Base-by-base conservation (phyloP, 2,888 invertebrate genomes). In the Cephus pygmeus region DNA sequence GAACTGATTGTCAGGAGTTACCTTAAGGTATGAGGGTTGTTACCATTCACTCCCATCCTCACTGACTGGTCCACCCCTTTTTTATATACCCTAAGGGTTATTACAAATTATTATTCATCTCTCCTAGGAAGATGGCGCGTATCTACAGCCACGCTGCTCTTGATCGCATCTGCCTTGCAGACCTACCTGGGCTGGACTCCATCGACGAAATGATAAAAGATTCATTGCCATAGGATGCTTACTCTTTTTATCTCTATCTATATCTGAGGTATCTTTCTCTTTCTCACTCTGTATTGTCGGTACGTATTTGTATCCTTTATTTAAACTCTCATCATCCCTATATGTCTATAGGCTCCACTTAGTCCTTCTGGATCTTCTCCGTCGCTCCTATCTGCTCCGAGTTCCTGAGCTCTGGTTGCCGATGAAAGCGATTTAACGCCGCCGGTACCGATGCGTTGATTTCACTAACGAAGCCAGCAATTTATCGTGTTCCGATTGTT, bases 401-500 rank as follows among this genome's bases (percentile, higher is more conserved):
- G 40, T 15, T 40, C 56, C 23, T 34, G 30, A 30, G 71, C 33
- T 71, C 71, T 11, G 71, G 23, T 71, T 71, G 74, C 12, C 74
- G 74, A 74, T 74, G 74, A 74, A 74, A 74, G 74, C 74, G 74
- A 74, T 74, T 74, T 74, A 78, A 76, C 71, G 78, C 78, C 78
- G 76, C 76, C 73, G 78, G 76, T 76, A 34, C 33, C 81, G 85
- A 85, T 83, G 79, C 84, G 82, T 82, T 85, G 83, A 86, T 87
- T 87, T 86, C 84, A 84, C 86, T 87, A 87, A 87, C 87, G 87
- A 87, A 87, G 83, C 82, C 83, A 75, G 81, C 85, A 83, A 87
- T 87, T 87, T 87, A 87, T 87, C 78, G 76, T 74, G 77, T 81
- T 34, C 33, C 33, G 34, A 71, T 71, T 71, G 15, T 71, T 71